Evolutionary conservation across 2,797 vertebrate species (phyloP).

Genomic region (Menidia menidia): DNA sequence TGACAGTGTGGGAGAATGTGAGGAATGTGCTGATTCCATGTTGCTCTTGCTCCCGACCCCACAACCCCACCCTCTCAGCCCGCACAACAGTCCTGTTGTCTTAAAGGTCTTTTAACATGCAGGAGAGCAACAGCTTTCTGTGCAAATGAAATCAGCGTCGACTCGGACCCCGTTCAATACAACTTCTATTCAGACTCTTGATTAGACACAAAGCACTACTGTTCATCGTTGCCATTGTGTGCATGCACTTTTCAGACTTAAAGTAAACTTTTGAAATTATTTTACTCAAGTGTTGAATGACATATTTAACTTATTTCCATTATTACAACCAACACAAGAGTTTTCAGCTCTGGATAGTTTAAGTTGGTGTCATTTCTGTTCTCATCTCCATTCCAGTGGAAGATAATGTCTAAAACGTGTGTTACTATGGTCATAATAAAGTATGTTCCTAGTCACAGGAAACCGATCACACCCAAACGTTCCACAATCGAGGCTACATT

Average conservation of each 20-base stretch:
- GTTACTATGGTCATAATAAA: conserved; percentile 20
- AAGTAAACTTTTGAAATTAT: conserved; percentile 5
- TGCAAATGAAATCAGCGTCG: conserved; percentile 23
- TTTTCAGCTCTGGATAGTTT: not conserved
- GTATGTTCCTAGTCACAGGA: conserved; percentile 15
- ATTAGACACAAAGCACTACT: not conserved
- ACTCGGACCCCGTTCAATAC: conserved; percentile 10
- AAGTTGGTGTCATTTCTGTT: conserved; percentile 19
- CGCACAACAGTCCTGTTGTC: conserved; percentile 75
- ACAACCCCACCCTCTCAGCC: conserved; percentile 18
- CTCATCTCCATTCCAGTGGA: not conserved
- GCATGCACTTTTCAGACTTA: not conserved
- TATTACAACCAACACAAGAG: not conserved
- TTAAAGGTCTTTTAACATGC: conserved; percentile 58
- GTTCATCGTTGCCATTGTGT: not conserved
- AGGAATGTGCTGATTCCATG: conserved; percentile 83
- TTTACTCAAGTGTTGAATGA: not conserved
- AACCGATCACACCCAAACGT: conserved; percentile 32
- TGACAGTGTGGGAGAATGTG: conserved; percentile 78
- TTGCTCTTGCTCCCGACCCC: conserved; percentile 64
- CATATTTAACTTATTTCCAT: not conserved
- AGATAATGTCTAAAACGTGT: conserved; percentile 19
- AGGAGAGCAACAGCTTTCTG: conserved; percentile 44
- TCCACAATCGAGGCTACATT: conserved; percentile 9
- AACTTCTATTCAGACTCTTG: conserved; percentile 9